Base-by-base conservation (phyloP, 2,888 invertebrate genomes). In the Ichneumoninae sp. region DNA sequence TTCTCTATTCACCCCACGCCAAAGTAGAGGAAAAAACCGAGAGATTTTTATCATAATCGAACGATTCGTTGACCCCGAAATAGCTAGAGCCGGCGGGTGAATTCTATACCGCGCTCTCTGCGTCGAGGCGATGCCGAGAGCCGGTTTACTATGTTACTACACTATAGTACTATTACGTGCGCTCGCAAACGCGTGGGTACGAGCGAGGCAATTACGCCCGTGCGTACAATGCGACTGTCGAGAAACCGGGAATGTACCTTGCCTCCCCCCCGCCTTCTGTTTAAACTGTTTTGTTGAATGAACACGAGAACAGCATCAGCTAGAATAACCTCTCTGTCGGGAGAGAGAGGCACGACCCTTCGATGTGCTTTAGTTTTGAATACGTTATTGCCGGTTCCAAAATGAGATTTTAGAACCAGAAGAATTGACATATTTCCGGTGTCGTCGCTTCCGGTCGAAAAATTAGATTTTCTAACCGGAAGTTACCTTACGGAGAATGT, bases 161-260 rank as follows among this genome's bases (percentile, higher is more conserved):
- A 47, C 40, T 36, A 66, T 26, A 19, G 40, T 76, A 52, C 40
- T 76, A 66, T 66, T 40, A 76, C 65, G 66, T 26, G 54, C n/a
- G 65, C 57, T 60, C 36, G 57, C 57, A 26, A 54, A 66, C 52
- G 40, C 40, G 76, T 66, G 76, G 50, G 40, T 73, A 76, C 52
- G 40, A 66, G 16, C 76, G 54, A 54, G 54, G 76, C 78, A 83
- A 44, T 80, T 60, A 75, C 82, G 63, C 78, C 47, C 66, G 68
- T 78, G 54, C 60, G 78, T 83, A 66, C 87, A 86, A 79, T 83
- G 83, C 40, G 40, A 73, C 73, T 60, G 22, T 40, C 66, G 36
- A 68, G 76, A 76, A 40, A 68, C 74, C 68, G 57, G 57, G 69
- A 70, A 81, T 81, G 75, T 75, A 69, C 30, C 36, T 75, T 54